Percentiles rank a stretch among this genome's conserved stretches.
Conservation (phyloP, 1,140 invertebrate species). For the Lepidurus couesii region DNA sequence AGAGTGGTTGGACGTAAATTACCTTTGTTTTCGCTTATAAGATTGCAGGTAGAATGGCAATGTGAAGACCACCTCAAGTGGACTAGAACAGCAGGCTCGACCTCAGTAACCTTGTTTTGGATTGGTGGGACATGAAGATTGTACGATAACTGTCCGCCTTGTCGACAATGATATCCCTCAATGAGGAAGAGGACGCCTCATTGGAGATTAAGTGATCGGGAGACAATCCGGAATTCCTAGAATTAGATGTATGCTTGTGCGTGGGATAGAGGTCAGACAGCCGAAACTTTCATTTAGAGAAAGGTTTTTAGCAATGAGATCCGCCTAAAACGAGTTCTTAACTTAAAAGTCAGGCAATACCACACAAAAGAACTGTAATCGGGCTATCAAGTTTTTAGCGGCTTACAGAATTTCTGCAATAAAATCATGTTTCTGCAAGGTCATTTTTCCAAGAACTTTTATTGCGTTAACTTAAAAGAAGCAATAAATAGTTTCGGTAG, state of each 20-base stretch:
- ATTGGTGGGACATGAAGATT: neutral
- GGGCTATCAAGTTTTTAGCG: too few relatives aligned
- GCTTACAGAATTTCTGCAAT: too few relatives aligned
- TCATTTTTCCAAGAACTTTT: neutral
- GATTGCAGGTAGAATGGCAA: neutral
- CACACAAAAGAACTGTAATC: neutral
- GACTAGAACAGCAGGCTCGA: neutral
- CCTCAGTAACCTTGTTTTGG: neutral
- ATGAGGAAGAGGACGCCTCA: neutral
- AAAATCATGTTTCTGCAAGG: too few relatives aligned
- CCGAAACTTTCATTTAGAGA: neutral
- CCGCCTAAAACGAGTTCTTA: neutral
- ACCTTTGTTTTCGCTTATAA: neutral
- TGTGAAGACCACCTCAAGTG: neutral
- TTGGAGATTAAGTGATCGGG: neutral
- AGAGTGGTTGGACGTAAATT: neutral
- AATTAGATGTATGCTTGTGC: neutral
- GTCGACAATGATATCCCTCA: slow-evolving; percentile 1
- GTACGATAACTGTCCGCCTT: neutral
- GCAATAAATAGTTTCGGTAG: neutral
- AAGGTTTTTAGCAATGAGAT: neutral
- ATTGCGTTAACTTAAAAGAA: neutral
- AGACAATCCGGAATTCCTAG: neutral
- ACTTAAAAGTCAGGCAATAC: neutral
- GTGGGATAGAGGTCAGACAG: neutral